These are phyloP conservation scores for Acropternis orthonyx DNA, from an alignment of 2,797 vertebrate species.

Conservation along the genomic window DNA sequence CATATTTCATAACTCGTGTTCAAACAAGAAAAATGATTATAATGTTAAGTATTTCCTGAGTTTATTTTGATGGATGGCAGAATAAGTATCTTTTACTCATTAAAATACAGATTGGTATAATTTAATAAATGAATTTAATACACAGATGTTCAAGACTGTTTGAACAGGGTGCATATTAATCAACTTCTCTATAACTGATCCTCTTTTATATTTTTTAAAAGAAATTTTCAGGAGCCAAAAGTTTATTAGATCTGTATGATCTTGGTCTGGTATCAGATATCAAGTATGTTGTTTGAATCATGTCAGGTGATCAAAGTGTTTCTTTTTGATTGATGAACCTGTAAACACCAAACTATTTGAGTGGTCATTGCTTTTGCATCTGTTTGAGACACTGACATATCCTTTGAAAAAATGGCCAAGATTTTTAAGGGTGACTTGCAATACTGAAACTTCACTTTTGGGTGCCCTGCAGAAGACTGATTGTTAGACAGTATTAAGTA, in stretches of 20 bases:
- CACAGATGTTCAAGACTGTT: conserved; percentile 85
- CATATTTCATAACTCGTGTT: conserved; percentile 83
- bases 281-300: conserved; percentile 72
- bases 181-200: conserved; percentile 82
- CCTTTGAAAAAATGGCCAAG: conserved; percentile 59
- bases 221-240: conserved; percentile 81
- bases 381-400: conserved; percentile 39
- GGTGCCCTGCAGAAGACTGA: conserved; percentile 6
- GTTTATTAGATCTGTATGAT: conserved; percentile 85
- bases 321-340: conserved; percentile 76
- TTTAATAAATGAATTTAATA: conserved; percentile 88
- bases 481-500: conserved; percentile 12
- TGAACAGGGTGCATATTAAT: conserved; percentile 82
- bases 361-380: conserved; percentile 56
- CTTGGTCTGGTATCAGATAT: conserved; percentile 72
- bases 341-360: conserved; percentile 72
- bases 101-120: conserved; percentile 88
- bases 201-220: conserved; percentile 80
- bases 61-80: conserved; percentile 88
- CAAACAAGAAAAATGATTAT: conserved; percentile 87
- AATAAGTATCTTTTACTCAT: conserved; percentile 87
- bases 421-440: conserved; percentile 36
- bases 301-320: conserved; percentile 72
- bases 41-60: conserved; percentile 90
- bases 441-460: background rate